Evolutionary conservation across 1,140 invertebrate species (phyloP).

Genomic region (Steinernema feltiae): DNA sequence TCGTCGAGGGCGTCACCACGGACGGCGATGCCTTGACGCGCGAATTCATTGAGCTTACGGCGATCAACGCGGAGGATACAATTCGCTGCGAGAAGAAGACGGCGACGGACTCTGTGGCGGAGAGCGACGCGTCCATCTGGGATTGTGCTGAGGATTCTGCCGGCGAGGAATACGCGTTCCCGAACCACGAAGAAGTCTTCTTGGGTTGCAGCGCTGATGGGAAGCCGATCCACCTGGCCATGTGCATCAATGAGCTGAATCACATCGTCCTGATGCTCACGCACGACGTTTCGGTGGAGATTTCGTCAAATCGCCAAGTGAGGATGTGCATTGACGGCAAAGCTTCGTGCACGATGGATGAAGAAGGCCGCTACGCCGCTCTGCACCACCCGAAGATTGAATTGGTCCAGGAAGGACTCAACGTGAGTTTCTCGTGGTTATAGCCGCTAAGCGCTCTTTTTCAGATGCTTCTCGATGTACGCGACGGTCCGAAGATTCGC

Average conservation of each 20-base stretch:
- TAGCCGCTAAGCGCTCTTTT: not conserved
- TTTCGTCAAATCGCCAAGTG: not conserved
- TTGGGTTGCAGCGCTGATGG: not conserved
- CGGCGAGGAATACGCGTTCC: not conserved
- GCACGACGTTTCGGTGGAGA: not conserved
- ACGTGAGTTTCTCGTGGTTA: not conserved
- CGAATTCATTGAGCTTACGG: not conserved
- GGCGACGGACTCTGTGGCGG: not conserved
- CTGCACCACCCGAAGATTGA: not conserved
- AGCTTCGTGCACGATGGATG: not conserved
- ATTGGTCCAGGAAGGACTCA: not conserved
- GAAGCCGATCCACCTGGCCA: conserved; percentile 1
- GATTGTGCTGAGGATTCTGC: not conserved
- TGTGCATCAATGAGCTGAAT: not conserved
- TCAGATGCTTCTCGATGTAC: not conserved
- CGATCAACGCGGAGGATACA: not conserved
- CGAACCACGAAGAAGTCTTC: not conserved
- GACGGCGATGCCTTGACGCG: not conserved
- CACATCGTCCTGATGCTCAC: not conserved
- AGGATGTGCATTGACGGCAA: not conserved
- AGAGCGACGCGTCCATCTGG: not conserved
- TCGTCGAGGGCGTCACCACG: not conserved
- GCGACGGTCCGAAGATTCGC: not conserved
- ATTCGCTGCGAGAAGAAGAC: not conserved
- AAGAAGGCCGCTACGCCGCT: not conserved